A percentile compares a stretch with the other conserved stretches of the same genome.
Evolutionary conservation across 2,113 vertebrate genomes (phyloP).

Genomic region (Xenotilapia caudafasciata): DNA sequence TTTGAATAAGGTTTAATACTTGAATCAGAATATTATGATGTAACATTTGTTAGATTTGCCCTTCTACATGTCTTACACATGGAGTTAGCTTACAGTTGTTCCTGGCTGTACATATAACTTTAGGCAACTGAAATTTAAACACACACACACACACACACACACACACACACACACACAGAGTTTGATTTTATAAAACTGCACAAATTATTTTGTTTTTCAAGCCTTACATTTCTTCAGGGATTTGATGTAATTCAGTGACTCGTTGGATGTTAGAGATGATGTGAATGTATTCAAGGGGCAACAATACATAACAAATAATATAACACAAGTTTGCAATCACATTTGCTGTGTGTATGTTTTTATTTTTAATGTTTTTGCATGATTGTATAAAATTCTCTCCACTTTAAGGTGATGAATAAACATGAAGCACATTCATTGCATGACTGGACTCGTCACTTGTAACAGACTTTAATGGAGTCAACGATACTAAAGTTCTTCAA

Average conservation of each 20-base stretch:
- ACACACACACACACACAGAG: not conserved
- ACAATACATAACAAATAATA: not conserved
- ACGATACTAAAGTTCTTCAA: not conserved
- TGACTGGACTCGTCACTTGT: not conserved
- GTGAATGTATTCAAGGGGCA: not conserved
- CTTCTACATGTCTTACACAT: not conserved
- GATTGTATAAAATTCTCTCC: not conserved
- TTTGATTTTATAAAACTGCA: not conserved
- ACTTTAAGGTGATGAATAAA: not conserved
- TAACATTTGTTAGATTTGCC: not conserved
- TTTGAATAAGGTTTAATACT: not conserved
- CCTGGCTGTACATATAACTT: not conserved
- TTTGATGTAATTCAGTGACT: not conserved
- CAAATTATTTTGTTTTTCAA: not conserved
- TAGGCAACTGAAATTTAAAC: not conserved
- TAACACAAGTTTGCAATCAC: not conserved
- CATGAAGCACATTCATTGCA: not conserved
- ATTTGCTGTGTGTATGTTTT: not conserved
- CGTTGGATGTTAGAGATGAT: not conserved
- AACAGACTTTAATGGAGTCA: not conserved
- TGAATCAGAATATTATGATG: not conserved
- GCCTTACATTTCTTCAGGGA: constrained; percentile 13
- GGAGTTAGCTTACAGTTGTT: not conserved
- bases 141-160: not conserved
- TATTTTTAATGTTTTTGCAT: not conserved